A percentile compares a stretch with the other conserved stretches of the same genome.
phyloP scores from a whole-genome alignment of 2,797 vertebrate species.

The Brachyrhaphis roseni region DNA sequence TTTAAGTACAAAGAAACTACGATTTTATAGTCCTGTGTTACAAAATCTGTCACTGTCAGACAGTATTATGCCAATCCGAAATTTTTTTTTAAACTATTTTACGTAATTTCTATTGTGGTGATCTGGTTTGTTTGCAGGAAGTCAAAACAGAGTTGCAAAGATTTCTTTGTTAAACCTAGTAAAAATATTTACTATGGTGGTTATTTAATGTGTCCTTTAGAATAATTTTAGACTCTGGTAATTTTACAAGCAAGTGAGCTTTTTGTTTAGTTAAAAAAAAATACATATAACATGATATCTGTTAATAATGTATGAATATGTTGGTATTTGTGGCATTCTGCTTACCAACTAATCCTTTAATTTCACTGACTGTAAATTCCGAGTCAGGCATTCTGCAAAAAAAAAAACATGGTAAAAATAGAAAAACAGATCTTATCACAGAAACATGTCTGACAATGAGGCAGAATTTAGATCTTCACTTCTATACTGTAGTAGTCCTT shows the following conservation, averaged over 20 bases:
- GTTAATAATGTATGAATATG: background rate
- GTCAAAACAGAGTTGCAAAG: background rate
- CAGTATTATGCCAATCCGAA: background rate
- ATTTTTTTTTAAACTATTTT: background rate
- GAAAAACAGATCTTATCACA: background rate
- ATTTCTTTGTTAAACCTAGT: background rate
- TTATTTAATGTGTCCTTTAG: background rate
- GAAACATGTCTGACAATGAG: background rate
- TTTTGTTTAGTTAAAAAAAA: background rate
- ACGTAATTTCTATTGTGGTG: background rate
- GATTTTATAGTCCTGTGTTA: background rate
- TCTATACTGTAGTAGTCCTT: background rate
- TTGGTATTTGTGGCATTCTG: constrained; percentile 42
- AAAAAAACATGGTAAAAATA: background rate
- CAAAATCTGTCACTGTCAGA: background rate
- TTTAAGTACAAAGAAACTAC: background rate
- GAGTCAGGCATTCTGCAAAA: constrained; percentile 91
- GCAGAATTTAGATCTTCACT: background rate
- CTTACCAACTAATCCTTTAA: constrained; percentile 98
- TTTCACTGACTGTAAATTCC: constrained; percentile 93
- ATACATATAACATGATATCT: background rate
- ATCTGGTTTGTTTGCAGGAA: background rate
- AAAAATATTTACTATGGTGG: background rate
- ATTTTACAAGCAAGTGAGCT: background rate
- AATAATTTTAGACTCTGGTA: background rate